Conservation (phyloP, 1,140 invertebrate genomes). For the Dendrolimus kikuchii region DNA sequence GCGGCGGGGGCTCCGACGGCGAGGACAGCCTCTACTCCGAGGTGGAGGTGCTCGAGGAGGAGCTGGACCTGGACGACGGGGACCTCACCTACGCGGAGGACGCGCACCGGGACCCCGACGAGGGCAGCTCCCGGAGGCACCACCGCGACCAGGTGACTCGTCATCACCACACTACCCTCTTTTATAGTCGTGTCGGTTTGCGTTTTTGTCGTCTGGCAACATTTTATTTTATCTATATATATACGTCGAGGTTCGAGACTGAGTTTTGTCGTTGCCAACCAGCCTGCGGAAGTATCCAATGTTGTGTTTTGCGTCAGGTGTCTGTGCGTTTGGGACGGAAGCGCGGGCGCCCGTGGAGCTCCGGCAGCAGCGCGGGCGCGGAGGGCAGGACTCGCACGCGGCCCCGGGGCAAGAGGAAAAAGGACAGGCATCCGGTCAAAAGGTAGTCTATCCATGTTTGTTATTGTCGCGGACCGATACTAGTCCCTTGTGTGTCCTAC, state of each 20-base stretch:
- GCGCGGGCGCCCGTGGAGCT: conserved; percentile 10
- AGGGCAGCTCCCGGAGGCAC: neutral
- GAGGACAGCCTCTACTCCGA: conserved; percentile 14
- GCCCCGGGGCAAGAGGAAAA: neutral
- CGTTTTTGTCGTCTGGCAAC: no score
- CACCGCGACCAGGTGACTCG: neutral
- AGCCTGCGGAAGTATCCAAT: neutral
- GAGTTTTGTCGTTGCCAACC: no score
- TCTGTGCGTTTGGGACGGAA: neutral
- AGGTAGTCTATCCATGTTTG: neutral
- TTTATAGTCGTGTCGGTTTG: no score
- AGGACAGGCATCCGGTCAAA: neutral
- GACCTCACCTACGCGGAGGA: conserved; percentile 29
- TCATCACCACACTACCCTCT: no score
- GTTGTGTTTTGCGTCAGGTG: neutral
- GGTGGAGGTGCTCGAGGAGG: conserved; percentile 30
- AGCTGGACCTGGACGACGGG: conserved; percentile 31
- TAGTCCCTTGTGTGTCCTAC: no score
- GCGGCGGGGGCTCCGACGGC: conserved; percentile 3
- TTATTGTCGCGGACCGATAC: no score
- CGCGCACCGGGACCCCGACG: conserved; percentile 6
- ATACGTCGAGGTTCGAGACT: no score
- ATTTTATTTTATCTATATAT: no score
- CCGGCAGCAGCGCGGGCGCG: conserved; percentile 15
- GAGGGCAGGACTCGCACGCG: neutral